Base-by-base conservation (phyloP, 2,888 invertebrate genomes). In the Zygogramma bicolorata region DNA sequence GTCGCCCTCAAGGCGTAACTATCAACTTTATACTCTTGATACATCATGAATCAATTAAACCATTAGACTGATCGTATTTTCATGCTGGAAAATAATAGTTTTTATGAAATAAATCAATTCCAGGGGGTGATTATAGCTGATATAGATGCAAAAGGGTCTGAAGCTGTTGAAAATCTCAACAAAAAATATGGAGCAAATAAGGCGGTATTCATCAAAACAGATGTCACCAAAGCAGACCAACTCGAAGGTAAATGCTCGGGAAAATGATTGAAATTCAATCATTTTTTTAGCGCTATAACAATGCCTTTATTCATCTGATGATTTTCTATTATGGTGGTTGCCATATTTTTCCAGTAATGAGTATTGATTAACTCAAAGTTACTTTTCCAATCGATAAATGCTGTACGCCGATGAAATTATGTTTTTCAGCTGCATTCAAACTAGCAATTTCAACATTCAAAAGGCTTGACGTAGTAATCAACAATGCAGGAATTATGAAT, bases 401-500 rank as follows among this genome's bases (percentile, higher is more conserved):
- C 7, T 7, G 4, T 6, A 13, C 2, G 2, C 10, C n/a, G n/a
- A 13, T 3, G 38, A 38, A 38, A 38, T 38, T 38, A 38, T 29
- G 8, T 57, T 46, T 90, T 57, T 87, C 88, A 82, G 87, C 74
- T 57, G 85, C 88, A 4, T 88, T 86, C 29, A 85, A 86, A 49
- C 82, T 83, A 10, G 80, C 86, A 1, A 63, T 85, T 25, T 74
- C 82, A 10, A 81, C 77, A 4, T 88, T 87, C 78, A 87, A 87
- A 73, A 80, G 65, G 4, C 79, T 90, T 2, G 90, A 91, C 75
- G 89, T 91, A 69, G 88, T 91, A 3, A 87, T 90, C 29, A 95
- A 94, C 86, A 94, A 94, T 85, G 94, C 94, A 8, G 94, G 94
- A 3, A 92, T 94, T 46, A 92, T 93, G 91, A 93, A 93, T 84